Evolutionary conservation across 2,113 vertebrate genomes (phyloP).

Genomic region (Melanocharis versteri): DNA sequence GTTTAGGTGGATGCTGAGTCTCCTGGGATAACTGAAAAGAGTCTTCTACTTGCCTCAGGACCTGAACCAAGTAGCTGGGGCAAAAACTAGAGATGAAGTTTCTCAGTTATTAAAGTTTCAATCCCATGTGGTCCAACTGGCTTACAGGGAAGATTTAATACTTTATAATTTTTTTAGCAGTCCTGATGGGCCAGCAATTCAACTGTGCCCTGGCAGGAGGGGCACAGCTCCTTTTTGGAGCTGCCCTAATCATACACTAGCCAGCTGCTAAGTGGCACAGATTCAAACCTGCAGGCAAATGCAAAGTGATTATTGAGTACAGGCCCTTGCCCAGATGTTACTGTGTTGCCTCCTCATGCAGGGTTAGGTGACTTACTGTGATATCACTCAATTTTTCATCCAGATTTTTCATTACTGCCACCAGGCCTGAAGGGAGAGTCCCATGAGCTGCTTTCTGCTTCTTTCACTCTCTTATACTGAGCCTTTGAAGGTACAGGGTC

Average conservation of each 20-base stretch:
- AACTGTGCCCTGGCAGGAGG: neutral
- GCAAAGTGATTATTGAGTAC: neutral
- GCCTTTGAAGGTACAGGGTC: slow-evolving; percentile 72
- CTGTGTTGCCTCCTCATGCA: neutral
- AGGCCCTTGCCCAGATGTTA: neutral
- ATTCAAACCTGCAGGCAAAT: neutral
- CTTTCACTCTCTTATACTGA: slow-evolving; percentile 68
- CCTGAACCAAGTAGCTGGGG: neutral
- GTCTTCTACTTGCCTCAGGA: neutral
- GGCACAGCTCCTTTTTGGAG: neutral
- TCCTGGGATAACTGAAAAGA: neutral
- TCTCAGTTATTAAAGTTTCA: neutral
- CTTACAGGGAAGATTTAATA: neutral
- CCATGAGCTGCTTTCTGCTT: slow-evolving; percentile 66
- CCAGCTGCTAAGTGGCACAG: neutral
- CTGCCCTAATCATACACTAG: neutral
- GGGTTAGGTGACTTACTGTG: slow-evolving; percentile 56
- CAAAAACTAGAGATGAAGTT: neutral
- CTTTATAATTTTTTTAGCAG: neutral
- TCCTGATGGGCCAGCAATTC: neutral
- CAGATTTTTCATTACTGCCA: slow-evolving; percentile 70
- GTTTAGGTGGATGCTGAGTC: neutral
- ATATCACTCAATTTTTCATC: slow-evolving; percentile 60
- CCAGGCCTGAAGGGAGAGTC: slow-evolving; percentile 66
- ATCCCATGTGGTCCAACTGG: neutral